Conservation (phyloP, 2,797 vertebrate species). For the Chaenodraco wilsoni region DNA sequence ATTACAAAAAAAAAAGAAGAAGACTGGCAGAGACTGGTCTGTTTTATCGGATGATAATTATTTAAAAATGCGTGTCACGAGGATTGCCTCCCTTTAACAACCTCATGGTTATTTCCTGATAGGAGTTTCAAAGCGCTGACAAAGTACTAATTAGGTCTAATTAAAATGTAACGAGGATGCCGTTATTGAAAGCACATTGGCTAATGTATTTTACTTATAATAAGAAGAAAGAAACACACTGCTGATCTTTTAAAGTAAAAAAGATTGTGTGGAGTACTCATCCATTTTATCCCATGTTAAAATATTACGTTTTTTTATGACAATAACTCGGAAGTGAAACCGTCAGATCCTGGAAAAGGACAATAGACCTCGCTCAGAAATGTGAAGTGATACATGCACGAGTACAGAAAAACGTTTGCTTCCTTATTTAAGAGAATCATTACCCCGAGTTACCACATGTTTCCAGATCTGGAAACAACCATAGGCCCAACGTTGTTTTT, state of each 20-base stretch:
- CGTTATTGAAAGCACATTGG: background rate
- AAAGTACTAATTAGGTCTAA: background rate
- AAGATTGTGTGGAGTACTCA: too few species aligned
- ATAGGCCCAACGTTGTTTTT: background rate
- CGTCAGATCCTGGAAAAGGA: slow-evolving; percentile 4
- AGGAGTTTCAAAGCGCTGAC: background rate
- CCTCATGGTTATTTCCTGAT: slow-evolving; percentile 1
- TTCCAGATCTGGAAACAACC: slow-evolving; percentile 7
- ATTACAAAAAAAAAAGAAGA: too few species aligned
- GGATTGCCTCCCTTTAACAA: too few species aligned
- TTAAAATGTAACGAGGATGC: background rate
- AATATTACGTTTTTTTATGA: background rate
- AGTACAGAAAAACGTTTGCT: slow-evolving; percentile 13
- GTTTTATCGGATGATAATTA: too few species aligned
- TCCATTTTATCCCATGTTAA: background rate
- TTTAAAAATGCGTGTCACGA: too few species aligned
- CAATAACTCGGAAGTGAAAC: background rate
- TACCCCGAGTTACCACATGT: background rate
- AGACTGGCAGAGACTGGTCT: too few species aligned
- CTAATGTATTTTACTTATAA: background rate
- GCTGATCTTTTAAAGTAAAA: background rate
- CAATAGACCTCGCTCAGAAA: background rate
- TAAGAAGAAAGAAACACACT: background rate
- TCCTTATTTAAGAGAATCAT: slow-evolving; percentile 9
- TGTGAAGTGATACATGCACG: background rate